phyloP scores from a whole-genome alignment of 2,888 invertebrate genomes.

The Cistogaster globosa region DNA sequence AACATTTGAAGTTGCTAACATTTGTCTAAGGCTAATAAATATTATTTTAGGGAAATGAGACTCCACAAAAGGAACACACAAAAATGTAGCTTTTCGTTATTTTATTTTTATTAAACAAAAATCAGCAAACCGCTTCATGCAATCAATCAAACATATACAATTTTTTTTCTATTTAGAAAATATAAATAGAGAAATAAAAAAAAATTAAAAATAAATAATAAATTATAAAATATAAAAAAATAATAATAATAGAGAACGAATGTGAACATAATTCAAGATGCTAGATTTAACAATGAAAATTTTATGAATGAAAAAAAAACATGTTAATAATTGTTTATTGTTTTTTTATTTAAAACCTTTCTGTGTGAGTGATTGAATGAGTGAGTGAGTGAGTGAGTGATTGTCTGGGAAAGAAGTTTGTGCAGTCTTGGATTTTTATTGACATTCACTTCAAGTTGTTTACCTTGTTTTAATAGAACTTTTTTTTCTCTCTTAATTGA shows the following conservation, averaged over 20 bases:
- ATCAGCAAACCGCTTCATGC: too few species aligned
- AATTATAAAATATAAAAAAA: too few species aligned
- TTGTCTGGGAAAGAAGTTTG: conserved; percentile 28
- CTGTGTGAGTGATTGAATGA: background rate
- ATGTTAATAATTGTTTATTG: background rate
- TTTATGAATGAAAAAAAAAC: conserved; percentile 51
- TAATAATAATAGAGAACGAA: background rate
- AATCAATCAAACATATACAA: too few species aligned
- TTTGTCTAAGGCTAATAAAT: too few species aligned
- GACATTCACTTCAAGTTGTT: conserved; percentile 55
- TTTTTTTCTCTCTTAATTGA: conserved; percentile 35
- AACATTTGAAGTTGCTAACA: too few species aligned
- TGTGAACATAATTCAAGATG: background rate
- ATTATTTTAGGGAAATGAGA: too few species aligned
- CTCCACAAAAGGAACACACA: too few species aligned
- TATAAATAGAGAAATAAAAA: background rate
- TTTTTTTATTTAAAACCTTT: background rate
- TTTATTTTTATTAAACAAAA: too few species aligned
- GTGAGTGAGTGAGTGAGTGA: background rate
- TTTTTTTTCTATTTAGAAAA: too few species aligned
- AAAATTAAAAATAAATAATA: too few species aligned
- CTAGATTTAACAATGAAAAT: conserved; percentile 32
- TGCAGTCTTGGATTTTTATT: conserved; percentile 25
- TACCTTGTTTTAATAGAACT: conserved; percentile 24
- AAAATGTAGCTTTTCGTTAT: too few species aligned